Percentiles rank a stretch among this genome's conserved stretches.
These are phyloP conservation scores for Lymantria dispar DNA, from an alignment of 2,888 invertebrate species.

Conservation along the genomic window DNA sequence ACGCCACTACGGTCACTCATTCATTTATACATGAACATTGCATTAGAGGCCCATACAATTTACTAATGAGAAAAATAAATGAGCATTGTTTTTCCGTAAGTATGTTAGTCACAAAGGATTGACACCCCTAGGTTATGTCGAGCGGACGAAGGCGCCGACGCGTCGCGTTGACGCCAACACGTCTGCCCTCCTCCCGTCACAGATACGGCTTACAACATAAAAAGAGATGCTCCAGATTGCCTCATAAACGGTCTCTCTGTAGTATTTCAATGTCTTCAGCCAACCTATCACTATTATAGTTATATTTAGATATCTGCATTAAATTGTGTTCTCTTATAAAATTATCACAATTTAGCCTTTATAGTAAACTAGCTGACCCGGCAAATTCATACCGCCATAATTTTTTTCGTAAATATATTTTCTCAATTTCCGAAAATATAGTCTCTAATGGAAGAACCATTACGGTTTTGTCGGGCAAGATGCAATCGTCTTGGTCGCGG, in stretches of 20 bases:
- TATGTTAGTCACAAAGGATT: background rate
- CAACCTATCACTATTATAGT: conserved; percentile 14
- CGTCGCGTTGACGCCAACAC: conserved; percentile 61
- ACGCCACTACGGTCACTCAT: no score
- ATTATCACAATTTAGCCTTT: background rate
- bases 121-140: conserved; percentile 19
- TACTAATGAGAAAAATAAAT: background rate
- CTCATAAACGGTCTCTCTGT: conserved; percentile 50
- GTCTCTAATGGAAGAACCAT: no score
- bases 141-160: conserved; percentile 32
- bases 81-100: background rate
- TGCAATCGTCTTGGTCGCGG: no score
- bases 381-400: no score
- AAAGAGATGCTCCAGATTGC: conserved; percentile 62
- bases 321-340: background rate
- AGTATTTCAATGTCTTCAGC: conserved; percentile 21
- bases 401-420: no score
- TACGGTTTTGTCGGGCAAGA: no score
- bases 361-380: no score
- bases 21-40: no score
- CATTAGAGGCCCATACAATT: background rate
- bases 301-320: background rate
- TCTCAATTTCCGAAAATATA: no score
- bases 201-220: conserved; percentile 45
- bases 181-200: conserved; percentile 58